Evolutionary conservation across 2,888 invertebrate species (phyloP).

Genomic region (Cephus rjabovi): DNA sequence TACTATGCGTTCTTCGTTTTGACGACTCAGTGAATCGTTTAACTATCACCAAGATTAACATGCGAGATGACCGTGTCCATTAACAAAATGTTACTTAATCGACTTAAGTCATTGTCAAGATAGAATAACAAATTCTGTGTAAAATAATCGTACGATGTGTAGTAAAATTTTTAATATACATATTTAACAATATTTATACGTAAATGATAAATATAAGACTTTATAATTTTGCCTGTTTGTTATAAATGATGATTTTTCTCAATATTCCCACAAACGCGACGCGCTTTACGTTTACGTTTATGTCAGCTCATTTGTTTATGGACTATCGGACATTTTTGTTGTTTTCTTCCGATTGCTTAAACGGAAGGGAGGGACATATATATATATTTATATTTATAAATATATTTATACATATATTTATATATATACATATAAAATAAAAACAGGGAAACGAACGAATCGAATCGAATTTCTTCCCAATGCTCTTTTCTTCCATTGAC

Average conservation of each 20-base stretch:
- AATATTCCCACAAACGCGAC: slow-evolving; percentile 47
- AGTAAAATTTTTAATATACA: slow-evolving; percentile 62
- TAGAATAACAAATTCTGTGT: slow-evolving; percentile 62
- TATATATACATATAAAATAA: neutral
- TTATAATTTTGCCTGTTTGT: slow-evolving; percentile 47
- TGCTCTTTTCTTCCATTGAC: neutral
- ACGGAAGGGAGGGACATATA: slow-evolving; percentile 12
- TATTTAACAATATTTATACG: slow-evolving; percentile 56
- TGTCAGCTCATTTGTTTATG: neutral
- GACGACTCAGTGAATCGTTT: slow-evolving; percentile 27
- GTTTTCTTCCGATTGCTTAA: neutral
- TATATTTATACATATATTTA: no score
- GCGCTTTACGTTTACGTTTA: slow-evolving; percentile 16
- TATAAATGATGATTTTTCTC: slow-evolving; percentile 51
- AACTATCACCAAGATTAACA: slow-evolving; percentile 10
- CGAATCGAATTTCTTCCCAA: neutral
- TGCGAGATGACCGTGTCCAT: slow-evolving; percentile 46
- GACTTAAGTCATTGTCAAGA: slow-evolving; percentile 56
- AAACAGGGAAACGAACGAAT: neutral
- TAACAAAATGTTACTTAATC: slow-evolving; percentile 57
- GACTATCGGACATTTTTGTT: neutral
- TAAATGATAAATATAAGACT: slow-evolving; percentile 55
- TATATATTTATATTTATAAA: neutral
- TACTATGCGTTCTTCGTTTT: slow-evolving; percentile 11
- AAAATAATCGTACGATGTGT: slow-evolving; percentile 63